Evolutionary conservation across 2,797 vertebrate species (phyloP), one percentile per base, ranked within the genome.

Genomic region (Sebastes matsubarae): DNA sequence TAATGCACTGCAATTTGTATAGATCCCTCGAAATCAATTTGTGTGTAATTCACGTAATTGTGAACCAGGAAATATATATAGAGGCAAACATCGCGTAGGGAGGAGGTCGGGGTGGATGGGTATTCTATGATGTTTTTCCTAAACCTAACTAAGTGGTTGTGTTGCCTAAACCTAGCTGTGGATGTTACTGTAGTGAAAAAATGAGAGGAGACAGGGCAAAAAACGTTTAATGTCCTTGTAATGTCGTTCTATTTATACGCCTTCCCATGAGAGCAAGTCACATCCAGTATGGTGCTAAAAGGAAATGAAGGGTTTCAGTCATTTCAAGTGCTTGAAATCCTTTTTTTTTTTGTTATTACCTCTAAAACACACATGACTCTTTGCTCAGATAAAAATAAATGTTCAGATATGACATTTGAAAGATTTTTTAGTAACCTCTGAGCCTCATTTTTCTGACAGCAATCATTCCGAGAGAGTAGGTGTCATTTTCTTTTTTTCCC

Each of bases 351-450:
- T 16, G 55, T 71, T 71, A 52, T 36, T 22, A 27, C 27, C 78
- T 64, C 22, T n/a, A 57, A 65, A 68, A 70, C 22, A 13, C 25
- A 55, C 52, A 24, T 5, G 11, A 63, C 38, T 30, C 38, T 65
- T 66, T 61, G 8, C 30, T 66, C 69, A 16, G 77, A 71, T 74
- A 77, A 66, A 75, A 87, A 88, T 82, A 82, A 13, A 66, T 52
- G 72, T 22, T 57, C 34, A 70, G 36, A 80, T 8, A 38, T 64
- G 57, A 64, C 68, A 25, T 71, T 61, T 55, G 58, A 52, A 64
- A 52, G 36, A 7, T 60, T 65, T 81, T 72, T 72, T 60, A 52
- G 22, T 16, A 36, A 73, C 72, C 24, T 80, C 30, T 54, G 46
- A 69, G 64, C 4, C 16, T n/a, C 59, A 6, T 55, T 79, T 78